phyloP scores from a whole-genome alignment of 2,113 vertebrate species.

The Scolopax mira region DNA sequence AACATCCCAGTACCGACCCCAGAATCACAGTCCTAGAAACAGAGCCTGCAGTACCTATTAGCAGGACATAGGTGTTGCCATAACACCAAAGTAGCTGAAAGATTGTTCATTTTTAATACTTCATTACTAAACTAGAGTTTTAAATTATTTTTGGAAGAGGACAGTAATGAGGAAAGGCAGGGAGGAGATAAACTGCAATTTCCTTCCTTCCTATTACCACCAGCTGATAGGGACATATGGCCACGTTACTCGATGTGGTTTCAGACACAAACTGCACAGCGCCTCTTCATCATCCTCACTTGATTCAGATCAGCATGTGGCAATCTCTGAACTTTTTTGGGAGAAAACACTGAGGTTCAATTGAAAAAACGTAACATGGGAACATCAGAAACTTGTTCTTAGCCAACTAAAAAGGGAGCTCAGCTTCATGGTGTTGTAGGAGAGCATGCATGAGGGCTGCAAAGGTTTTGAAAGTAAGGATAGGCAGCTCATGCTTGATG shows the following conservation, averaged over 20 bases:
- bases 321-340: neutral
- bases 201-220: neutral
- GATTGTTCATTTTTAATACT: neutral
- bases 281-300: neutral
- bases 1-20: neutral
- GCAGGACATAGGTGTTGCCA: neutral
- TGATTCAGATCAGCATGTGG: neutral
- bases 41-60: neutral
- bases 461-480: neutral
- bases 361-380: neutral
- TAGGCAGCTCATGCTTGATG: neutral
- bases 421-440: neutral
- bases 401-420: neutral
- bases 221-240: neutral
- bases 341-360: neutral
- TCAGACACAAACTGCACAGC: neutral
- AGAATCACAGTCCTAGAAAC: neutral
- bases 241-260: fast-evolving
- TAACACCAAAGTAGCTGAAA: neutral
- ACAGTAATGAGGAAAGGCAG: neutral
- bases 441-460: neutral
- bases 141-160: neutral
- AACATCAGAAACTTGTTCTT: neutral
- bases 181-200: neutral
- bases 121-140: neutral